These are phyloP conservation scores for Tubulanus polymorphus DNA, from an alignment of 2,888 invertebrate genomes.

Conservation along the genomic window DNA sequence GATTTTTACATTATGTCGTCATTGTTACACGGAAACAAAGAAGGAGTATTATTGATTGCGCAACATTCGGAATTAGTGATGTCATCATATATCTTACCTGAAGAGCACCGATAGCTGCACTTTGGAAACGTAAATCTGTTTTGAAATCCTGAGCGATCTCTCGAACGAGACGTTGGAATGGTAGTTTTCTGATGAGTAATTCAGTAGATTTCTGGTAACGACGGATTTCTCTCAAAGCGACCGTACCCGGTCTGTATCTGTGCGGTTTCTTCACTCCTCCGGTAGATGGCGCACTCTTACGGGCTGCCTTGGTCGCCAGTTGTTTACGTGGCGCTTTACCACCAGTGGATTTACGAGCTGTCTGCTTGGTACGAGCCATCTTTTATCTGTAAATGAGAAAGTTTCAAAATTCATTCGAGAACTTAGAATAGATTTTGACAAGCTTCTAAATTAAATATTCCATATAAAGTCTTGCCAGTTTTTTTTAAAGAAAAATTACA, in stretches of 20 bases:
- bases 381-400: too few relatives aligned
- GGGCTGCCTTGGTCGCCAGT: slow-evolving; percentile 53
- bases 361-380: slow-evolving; percentile 55
- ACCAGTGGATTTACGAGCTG: slow-evolving; percentile 53
- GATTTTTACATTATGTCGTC: too few relatives aligned
- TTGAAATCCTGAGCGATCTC: slow-evolving; percentile 55
- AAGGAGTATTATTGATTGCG: too few relatives aligned
- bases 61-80: too few relatives aligned
- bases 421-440: too few relatives aligned
- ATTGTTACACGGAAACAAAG: too few relatives aligned
- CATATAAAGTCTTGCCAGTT: too few relatives aligned
- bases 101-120: slow-evolving; percentile 53
- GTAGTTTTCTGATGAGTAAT: slow-evolving; percentile 51
- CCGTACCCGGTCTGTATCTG: slow-evolving; percentile 54
- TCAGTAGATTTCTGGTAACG: slow-evolving; percentile 54
- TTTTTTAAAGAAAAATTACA: too few relatives aligned
- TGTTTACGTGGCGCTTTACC: slow-evolving; percentile 54
- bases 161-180: slow-evolving; percentile 52
- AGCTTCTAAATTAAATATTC: too few relatives aligned
- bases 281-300: slow-evolving; percentile 54
- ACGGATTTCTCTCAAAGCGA: slow-evolving; percentile 53
- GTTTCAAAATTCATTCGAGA: too few relatives aligned
- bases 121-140: slow-evolving; percentile 53
- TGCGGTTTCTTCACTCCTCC: slow-evolving; percentile 54
- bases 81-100: slow-evolving; percentile 38